Percentiles rank a stretch among this genome's conserved stretches.
Evolutionary conservation across 2,113 vertebrate genomes (phyloP).

Genomic region (Scartelaos histophorus): DNA sequence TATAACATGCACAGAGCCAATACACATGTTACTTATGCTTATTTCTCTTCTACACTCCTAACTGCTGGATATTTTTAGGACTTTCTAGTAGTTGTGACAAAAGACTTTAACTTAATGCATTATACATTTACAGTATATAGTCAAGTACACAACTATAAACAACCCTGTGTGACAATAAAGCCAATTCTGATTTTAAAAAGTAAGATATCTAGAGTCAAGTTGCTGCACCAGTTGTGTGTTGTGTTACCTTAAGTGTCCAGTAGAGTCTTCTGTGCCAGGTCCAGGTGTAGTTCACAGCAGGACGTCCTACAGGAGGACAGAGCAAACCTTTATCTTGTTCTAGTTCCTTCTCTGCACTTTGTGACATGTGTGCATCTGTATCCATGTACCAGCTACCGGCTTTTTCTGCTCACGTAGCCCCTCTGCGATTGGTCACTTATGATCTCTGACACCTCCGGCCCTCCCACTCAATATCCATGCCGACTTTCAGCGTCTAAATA

Average conservation of each 20-base stretch:
- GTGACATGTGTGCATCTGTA: conserved; percentile 29
- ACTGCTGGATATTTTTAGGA: neutral
- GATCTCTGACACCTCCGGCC: conserved; percentile 42
- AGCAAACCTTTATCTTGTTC: neutral
- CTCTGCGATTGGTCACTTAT: conserved; percentile 55
- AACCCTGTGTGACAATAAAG: no score
- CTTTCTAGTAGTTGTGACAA: neutral
- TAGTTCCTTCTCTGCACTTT: conserved; percentile 11
- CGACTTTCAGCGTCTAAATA: conserved; percentile 21
- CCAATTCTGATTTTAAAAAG: neutral
- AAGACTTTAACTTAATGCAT: neutral
- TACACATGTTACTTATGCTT: neutral
- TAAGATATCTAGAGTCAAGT: neutral
- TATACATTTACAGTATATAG: neutral
- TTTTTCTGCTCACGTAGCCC: conserved; percentile 40
- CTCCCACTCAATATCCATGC: conserved; percentile 26
- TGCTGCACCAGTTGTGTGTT: neutral
- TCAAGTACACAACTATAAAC: neutral
- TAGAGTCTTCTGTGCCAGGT: conserved; percentile 15
- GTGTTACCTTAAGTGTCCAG: conserved; percentile 36
- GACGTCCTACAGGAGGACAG: neutral
- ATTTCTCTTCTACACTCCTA: neutral
- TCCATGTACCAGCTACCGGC: conserved; percentile 44
- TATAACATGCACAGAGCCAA: neutral
- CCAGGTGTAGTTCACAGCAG: conserved; percentile 7